Evolutionary conservation across 2,113 vertebrate genomes (phyloP), one percentile per base, ranked within the genome.

Genomic region (Alouatta palliata): DNA sequence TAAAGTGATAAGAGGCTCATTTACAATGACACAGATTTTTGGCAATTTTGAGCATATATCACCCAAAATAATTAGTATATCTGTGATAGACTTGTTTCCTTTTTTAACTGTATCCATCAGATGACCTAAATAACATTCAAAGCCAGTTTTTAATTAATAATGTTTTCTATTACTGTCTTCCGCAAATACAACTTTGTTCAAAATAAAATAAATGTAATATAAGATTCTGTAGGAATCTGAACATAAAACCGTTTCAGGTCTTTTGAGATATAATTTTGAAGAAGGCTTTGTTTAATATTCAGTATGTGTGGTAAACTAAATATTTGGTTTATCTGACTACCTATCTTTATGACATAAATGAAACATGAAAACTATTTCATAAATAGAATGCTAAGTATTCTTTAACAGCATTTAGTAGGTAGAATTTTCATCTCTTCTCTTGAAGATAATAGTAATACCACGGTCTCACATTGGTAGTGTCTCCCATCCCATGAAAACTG

Each of bases 231-330:
- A 96, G 23, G 37, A 23, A 70, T 92, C 11, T 94, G 88, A 61
- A 81, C 32, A 76, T 76, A 54, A 76, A 11, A 68, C 43, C n/a
- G 12, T 58, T 90, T 61, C 70, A 87, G 32, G 52, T 83, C 94
- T 94, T 80, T 40, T 77, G 61, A 90, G 58, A 68, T 14, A 71
- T 32, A 9, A 87, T 79, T 82, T n/a, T 92, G 43, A 95, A 86
- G 61, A 43, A 70, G 49, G 2, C 1, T 82, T 90, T 71, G 5
- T 70, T 87, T 83, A 61, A 91, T 25, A 66, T n/a, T 96, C 43
- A 79, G 8, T 43, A 37, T 80, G 52, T 43, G 2, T 37, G 21
- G 14, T 61, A 47, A 88, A 11, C 47, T 32, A 80, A 89, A 93
- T 52, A 58, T 79, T 64, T 49, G 80, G 30, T 16, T 52, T 91